Evolutionary conservation across 2,797 vertebrate genomes (phyloP).

Genomic region (Falco rusticolus): DNA sequence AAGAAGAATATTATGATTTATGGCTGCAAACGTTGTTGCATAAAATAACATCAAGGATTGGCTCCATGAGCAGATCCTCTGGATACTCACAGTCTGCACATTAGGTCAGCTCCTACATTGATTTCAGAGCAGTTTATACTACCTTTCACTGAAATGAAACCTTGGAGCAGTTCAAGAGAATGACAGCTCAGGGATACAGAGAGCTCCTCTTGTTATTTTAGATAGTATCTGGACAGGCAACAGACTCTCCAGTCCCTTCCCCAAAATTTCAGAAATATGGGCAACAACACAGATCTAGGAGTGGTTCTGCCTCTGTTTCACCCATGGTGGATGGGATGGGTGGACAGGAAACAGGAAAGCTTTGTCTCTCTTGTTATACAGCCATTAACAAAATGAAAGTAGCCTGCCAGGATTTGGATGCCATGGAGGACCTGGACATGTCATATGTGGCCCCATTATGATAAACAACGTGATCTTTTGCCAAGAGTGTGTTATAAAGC

Average conservation of each 20-base stretch:
- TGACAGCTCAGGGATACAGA: not conserved
- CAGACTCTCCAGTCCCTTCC: not conserved
- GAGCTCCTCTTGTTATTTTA: not conserved
- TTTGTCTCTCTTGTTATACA: not conserved
- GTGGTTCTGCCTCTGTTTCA: not conserved
- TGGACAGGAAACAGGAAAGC: not conserved
- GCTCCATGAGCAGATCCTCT: not conserved
- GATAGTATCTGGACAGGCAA: not conserved
- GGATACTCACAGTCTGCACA: not conserved
- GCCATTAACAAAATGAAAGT: not conserved
- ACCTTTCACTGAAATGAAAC: not conserved
- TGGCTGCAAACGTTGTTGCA: not conserved
- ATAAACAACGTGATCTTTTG: not conserved
- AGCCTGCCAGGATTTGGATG: not conserved
- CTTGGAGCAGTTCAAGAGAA: not conserved
- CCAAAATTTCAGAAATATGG: not conserved
- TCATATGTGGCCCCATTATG: rapidly evolving
- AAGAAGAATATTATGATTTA: not conserved
- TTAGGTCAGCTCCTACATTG: not conserved
- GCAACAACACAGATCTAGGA: not conserved
- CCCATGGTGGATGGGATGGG: not conserved
- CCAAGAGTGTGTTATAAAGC: not conserved
- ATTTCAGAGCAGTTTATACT: not conserved
- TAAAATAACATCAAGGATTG: not conserved
- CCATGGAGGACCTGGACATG: not conserved